These are phyloP conservation scores for Hyposmocoma kahamanoa DNA, from an alignment of 1,140 invertebrate genomes.

Conservation along the genomic window DNA sequence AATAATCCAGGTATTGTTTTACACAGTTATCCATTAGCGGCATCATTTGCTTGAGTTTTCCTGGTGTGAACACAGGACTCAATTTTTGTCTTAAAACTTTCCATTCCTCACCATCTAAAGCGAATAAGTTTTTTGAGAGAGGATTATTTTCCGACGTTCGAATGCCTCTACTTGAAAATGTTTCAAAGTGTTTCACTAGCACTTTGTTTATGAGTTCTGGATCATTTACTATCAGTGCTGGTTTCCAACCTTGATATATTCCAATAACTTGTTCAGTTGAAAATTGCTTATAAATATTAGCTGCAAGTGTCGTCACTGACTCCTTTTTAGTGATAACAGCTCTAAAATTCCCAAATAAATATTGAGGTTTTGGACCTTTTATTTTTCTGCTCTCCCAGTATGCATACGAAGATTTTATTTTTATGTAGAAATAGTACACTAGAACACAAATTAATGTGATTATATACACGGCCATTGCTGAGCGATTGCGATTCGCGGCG, in stretches of 20 bases:
- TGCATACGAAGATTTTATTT: neutral
- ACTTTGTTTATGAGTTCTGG: constrained; percentile 72
- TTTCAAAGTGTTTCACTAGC: constrained; percentile 73
- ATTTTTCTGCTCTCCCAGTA: constrained; percentile 16
- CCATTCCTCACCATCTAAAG: constrained; percentile 65
- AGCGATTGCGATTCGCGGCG: neutral
- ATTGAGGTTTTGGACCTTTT: constrained; percentile 7
- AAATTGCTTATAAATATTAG: constrained; percentile 25
- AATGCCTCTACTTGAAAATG: constrained; percentile 63
- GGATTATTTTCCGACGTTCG: constrained; percentile 24
- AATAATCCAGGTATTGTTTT: constrained; percentile 32
- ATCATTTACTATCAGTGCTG: constrained; percentile 69
- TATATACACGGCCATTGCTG: neutral
- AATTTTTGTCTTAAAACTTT: constrained; percentile 64
- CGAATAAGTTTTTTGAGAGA: constrained; percentile 56
- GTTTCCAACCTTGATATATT: constrained; percentile 49
- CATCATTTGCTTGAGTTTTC: constrained; percentile 75
- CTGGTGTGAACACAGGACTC: constrained; percentile 73
- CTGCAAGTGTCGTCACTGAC: constrained; percentile 1
- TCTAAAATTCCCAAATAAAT: constrained; percentile 13
- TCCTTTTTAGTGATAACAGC: constrained; percentile 8
- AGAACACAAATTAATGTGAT: neutral
- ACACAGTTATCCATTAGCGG: constrained; percentile 46
- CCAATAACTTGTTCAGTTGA: constrained; percentile 39
- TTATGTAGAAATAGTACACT: neutral